phyloP scores from a whole-genome alignment of 2,888 invertebrate species.

The Mythimna impura region DNA sequence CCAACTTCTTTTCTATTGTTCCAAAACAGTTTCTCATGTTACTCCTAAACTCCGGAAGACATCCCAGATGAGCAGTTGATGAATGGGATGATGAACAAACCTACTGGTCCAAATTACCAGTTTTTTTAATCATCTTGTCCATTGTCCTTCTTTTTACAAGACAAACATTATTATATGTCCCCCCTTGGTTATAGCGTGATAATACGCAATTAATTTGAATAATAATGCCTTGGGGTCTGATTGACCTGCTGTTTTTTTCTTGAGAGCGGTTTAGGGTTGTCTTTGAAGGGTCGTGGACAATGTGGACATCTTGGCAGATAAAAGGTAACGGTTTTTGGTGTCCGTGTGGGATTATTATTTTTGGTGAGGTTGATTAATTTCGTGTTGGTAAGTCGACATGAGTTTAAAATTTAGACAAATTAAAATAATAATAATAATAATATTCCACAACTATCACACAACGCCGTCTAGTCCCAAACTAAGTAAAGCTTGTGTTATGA shows the following conservation, averaged over 20 bases:
- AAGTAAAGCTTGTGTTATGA: too few species aligned
- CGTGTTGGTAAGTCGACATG: neutral
- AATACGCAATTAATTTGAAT: conserved; percentile 80
- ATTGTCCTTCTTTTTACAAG: conserved; percentile 64
- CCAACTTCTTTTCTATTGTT: neutral
- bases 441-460: too few species aligned
- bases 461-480: too few species aligned
- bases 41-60: conserved; percentile 35
- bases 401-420: too few species aligned
- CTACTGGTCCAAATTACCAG: conserved; percentile 55
- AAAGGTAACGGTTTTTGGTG: conserved; percentile 45
- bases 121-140: conserved; percentile 63
- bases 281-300: conserved; percentile 54
- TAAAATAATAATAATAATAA: too few species aligned
- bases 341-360: conserved; percentile 5
- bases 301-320: conserved; percentile 57
- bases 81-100: conserved; percentile 22
- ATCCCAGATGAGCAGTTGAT: conserved; percentile 36
- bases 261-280: conserved; percentile 53
- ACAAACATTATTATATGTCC: conserved; percentile 75
- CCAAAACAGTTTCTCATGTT: conserved; percentile 35
- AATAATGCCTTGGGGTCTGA: conserved; percentile 66
- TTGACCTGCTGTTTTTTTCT: conserved; percentile 70
- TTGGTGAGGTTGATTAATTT: neutral
- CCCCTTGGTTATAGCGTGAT: conserved; percentile 53